Base-by-base conservation (phyloP, 2,888 invertebrate species). In the Bombylius discolor region DNA sequence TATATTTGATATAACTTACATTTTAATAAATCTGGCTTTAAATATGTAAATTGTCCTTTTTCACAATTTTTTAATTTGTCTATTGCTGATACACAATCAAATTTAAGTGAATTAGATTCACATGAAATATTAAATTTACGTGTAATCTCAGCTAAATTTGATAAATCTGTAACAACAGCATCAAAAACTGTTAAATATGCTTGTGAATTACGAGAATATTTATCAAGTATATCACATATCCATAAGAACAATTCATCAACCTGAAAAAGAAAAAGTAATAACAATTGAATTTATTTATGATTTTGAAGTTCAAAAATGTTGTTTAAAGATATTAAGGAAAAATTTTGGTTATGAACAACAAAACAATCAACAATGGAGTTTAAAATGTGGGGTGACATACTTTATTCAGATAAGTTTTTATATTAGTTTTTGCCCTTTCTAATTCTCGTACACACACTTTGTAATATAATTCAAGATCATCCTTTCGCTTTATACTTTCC, bases 81-180 rank as follows among this genome's bases (percentile, higher is more conserved):
- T 6, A 9, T 39, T 11, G 11, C 11, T 2, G 8, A 8, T 11
- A 4, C 5, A 11, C 39, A 42, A 11, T 42, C 3, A 11, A 11
- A 11, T 42, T 8, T 11, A 5, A 36, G 32, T 9, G 39, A 14
- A 5, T 47, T 47, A 23, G 47, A 36, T 36, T 51, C 55, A 31
- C 36, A 23, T 31, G 50, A 47, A 36, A 55, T 50, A 32, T 55
- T 55, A 31, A 55, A 55, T 47, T 50, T 55, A 13, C 55, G 51
- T 32, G 51, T 32, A 23, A 49, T 51, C n/a, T 55, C 55, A 4
- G 55, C 5, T 32, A 50, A 32, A 11, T 45, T 42, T 12, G 47
- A 33, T 47, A 55, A 47, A 47, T 55, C 51, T 4, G 55, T 51
- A 12, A 51, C 12, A 12, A 39, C 49, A 6, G 50, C 47, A 32